A percentile compares a stretch with the other conserved stretches of the same genome.
These are phyloP conservation scores for Amphibalanus amphitrite DNA, from an alignment of 1,140 invertebrate genomes.

Conservation along the genomic window DNA sequence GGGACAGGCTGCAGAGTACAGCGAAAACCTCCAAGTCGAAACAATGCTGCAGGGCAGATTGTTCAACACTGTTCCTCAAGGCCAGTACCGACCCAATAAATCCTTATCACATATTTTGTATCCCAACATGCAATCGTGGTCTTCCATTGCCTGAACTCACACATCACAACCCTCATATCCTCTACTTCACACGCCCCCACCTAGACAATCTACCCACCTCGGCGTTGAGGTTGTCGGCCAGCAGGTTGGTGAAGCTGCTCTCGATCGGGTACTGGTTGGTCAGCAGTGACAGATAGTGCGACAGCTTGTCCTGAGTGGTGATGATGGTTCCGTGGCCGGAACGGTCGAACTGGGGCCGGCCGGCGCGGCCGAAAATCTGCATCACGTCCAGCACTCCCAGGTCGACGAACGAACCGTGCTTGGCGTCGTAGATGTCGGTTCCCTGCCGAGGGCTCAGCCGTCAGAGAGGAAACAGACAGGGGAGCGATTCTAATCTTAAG, in stretches of 20 bases:
- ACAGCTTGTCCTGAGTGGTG: conserved; percentile 77
- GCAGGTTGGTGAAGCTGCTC: conserved; percentile 78
- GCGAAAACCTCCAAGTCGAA: too few relatives aligned
- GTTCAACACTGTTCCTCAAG: too few relatives aligned
- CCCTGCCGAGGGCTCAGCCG: conserved; percentile 87
- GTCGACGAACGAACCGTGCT: conserved; percentile 84
- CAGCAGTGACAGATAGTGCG: conserved; percentile 82
- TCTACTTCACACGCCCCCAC: too few relatives aligned
- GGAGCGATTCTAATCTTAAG: conserved; percentile 91
- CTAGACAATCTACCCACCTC: conserved; percentile 65
- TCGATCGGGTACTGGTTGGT: conserved; percentile 97
- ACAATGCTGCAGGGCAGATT: too few relatives aligned
- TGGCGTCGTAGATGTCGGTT: conserved; percentile 94
- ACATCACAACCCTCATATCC: too few relatives aligned
- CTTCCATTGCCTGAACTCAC: too few relatives aligned
- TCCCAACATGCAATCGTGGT: too few relatives aligned
- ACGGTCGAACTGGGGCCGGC: conserved; percentile 78
- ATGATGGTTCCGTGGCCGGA: conserved; percentile 92
- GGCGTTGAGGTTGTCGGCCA: conserved; percentile 95
- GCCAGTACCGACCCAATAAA: too few relatives aligned
- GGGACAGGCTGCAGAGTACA: too few relatives aligned
- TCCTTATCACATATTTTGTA: too few relatives aligned
- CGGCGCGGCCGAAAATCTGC: conserved; percentile 98
- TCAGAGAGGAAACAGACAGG: conserved; percentile 85
- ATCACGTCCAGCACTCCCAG: conserved; percentile 92